Conservation (phyloP, 2,113 vertebrate species). For the Erythrocercus mccallii region DNA sequence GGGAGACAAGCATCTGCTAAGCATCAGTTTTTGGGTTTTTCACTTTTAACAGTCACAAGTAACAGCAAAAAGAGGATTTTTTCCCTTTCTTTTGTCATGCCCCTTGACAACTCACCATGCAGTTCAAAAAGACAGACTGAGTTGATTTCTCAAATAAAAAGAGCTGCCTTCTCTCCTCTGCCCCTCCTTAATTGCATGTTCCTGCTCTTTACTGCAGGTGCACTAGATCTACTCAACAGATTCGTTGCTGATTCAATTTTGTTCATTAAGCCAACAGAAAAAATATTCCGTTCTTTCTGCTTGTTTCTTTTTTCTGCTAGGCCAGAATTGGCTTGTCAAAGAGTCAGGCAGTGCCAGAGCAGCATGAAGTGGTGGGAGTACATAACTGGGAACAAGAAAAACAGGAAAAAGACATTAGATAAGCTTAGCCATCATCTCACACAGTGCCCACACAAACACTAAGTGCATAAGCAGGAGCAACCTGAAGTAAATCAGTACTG, state of each 20-base stretch:
- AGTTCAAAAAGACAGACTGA: neutral
- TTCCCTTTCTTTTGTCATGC: neutral
- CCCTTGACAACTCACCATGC: neutral
- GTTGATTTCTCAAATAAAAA: neutral
- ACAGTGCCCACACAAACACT: neutral
- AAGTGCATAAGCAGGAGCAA: neutral
- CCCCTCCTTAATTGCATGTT: neutral
- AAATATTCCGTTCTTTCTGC: neutral
- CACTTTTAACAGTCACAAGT: neutral
- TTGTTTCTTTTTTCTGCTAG: neutral
- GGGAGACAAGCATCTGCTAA: neutral
- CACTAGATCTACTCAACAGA: neutral
- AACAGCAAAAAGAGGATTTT: neutral
- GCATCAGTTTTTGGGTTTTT: neutral
- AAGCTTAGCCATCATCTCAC: neutral
- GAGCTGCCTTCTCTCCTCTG: neutral
- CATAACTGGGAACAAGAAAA: neutral
- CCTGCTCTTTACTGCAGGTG: neutral
- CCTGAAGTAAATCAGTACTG: neutral
- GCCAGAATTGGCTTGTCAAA: neutral
- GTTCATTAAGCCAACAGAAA: neutral
- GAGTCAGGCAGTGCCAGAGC: neutral
- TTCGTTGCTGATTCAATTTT: conserved; percentile 16
- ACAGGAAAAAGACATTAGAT: neutral
- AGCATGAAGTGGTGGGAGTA: neutral